These are phyloP conservation scores for Coccyzus lansbergi DNA, from an alignment of 2,797 vertebrate genomes.

Conservation along the genomic window DNA sequence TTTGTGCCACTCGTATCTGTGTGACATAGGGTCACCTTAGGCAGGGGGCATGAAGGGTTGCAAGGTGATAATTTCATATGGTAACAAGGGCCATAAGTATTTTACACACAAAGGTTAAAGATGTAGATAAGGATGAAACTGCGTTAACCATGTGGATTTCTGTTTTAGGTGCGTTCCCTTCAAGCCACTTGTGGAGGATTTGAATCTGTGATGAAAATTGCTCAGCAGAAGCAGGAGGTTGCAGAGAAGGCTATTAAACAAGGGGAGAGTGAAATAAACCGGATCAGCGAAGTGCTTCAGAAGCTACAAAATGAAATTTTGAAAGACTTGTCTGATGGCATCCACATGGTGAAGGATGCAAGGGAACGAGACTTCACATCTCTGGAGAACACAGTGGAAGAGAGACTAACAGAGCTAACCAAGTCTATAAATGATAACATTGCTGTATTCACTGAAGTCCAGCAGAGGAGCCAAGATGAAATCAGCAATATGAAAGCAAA, in stretches of 20 bases:
- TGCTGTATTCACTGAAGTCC: slow-evolving; percentile 86
- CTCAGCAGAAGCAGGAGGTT: slow-evolving; percentile 85
- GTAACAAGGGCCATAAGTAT: neutral
- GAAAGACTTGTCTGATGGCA: slow-evolving; percentile 88
- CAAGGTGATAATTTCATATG: fast-evolving
- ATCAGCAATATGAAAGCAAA: slow-evolving; percentile 86
- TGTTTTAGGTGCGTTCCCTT: slow-evolving; percentile 85
- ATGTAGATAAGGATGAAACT: neutral
- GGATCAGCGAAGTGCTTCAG: slow-evolving; percentile 91
- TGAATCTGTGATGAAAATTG: slow-evolving; percentile 83
- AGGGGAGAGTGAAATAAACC: slow-evolving; percentile 87
- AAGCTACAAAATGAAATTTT: slow-evolving; percentile 92
- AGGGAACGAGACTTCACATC: slow-evolving; percentile 89
- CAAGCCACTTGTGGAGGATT: slow-evolving; percentile 82
- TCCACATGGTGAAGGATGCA: slow-evolving; percentile 90
- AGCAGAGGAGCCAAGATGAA: slow-evolving; percentile 87
- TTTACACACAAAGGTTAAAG: neutral
- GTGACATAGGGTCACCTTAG: neutral
- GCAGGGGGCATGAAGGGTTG: neutral
- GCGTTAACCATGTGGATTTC: slow-evolving; percentile 32
- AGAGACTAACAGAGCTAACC: slow-evolving; percentile 90
- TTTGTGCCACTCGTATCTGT: neutral
- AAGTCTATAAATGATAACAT: slow-evolving; percentile 89
- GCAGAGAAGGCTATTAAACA: slow-evolving; percentile 82
- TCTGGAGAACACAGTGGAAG: slow-evolving; percentile 90